Evolutionary conservation across 2,888 invertebrate genomes (phyloP).

Genomic region (Tetragnatha montana): DNA sequence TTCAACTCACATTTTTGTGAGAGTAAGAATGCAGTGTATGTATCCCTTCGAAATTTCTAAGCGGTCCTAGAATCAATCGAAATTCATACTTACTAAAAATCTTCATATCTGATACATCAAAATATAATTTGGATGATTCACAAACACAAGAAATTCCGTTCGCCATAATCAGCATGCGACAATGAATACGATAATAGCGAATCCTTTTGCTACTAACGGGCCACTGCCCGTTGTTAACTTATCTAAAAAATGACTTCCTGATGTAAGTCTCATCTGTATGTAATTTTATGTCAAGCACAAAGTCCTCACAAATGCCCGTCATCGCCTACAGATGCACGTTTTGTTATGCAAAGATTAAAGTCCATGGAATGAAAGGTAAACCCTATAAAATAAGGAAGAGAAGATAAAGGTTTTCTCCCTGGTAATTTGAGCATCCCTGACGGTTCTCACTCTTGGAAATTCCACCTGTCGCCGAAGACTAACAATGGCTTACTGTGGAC

Average conservation of each 20-base stretch:
- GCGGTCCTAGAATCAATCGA: not conserved
- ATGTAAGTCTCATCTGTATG: constrained; percentile 18
- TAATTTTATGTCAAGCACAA: constrained; percentile 9
- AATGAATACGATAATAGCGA: constrained; percentile 8
- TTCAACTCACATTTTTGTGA: too few relatives aligned
- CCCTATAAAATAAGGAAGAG: constrained; percentile 33
- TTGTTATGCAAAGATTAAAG: constrained; percentile 43
- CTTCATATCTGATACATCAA: not conserved
- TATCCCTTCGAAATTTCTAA: not conserved
- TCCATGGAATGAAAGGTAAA: constrained; percentile 25
- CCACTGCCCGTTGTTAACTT: not conserved
- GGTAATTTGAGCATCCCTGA: not conserved
- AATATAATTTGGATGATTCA: not conserved
- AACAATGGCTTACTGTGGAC: constrained; percentile 61
- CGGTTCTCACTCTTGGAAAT: constrained; percentile 3
- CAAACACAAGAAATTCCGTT: not conserved
- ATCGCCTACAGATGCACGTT: constrained; percentile 42
- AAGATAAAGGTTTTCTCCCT: constrained; percentile 12
- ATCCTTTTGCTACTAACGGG: not conserved
- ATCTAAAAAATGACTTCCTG: constrained; percentile 13
- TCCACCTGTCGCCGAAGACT: not conserved
- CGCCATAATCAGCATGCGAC: not conserved
- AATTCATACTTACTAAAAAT: not conserved
- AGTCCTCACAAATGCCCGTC: constrained; percentile 22
- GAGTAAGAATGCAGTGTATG: too few relatives aligned